Percentiles rank a stretch among this genome's conserved stretches.
Evolutionary conservation across 2,888 invertebrate genomes (phyloP).

Genomic region (Rhamnusium bicolor): DNA sequence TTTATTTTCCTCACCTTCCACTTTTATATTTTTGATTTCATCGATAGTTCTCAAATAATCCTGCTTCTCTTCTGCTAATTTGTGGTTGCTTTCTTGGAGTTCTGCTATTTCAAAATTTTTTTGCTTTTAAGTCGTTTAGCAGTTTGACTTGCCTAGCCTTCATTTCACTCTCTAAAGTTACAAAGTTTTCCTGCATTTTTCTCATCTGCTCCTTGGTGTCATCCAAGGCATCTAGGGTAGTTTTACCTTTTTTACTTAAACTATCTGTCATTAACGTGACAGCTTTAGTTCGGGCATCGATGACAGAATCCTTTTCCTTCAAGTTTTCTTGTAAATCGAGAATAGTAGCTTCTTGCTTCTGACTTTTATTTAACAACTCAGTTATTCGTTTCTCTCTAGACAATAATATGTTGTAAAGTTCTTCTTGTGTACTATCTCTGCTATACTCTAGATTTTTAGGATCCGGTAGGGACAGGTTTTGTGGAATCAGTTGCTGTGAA

Average conservation of each 20-base stretch:
- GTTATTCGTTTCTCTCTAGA: conserved; percentile 78
- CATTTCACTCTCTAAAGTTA: conserved; percentile 80
- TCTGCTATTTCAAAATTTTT: conserved; percentile 63
- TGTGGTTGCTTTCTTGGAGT: conserved; percentile 54
- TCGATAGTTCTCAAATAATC: conserved; percentile 39
- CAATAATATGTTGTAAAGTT: conserved; percentile 70
- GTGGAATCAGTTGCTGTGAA: conserved; percentile 68
- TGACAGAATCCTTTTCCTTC: conserved; percentile 87
- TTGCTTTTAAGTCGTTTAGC: conserved; percentile 60
- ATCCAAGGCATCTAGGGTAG: conserved; percentile 81
- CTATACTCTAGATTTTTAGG: conserved; percentile 64
- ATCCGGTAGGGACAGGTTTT: conserved; percentile 62
- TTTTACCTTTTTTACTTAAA: conserved; percentile 80
- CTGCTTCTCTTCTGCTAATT: conserved; percentile 47
- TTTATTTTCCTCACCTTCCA: conserved; percentile 45
- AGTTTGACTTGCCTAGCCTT: conserved; percentile 72
- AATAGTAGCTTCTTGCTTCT: conserved; percentile 83
- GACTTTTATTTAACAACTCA: conserved; percentile 80
- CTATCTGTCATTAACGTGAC: conserved; percentile 84
- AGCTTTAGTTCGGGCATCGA: conserved; percentile 86
- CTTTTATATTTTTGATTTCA: conserved; percentile 34
- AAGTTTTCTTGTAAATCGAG: conserved; percentile 88
- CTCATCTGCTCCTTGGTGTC: conserved; percentile 87
- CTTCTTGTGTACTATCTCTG: conserved; percentile 65
- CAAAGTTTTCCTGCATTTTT: conserved; percentile 85